A percentile compares a stretch with the other conserved stretches of the same genome.
Conservation (phyloP, 2,888 invertebrate species). For the Euclidia mi region DNA sequence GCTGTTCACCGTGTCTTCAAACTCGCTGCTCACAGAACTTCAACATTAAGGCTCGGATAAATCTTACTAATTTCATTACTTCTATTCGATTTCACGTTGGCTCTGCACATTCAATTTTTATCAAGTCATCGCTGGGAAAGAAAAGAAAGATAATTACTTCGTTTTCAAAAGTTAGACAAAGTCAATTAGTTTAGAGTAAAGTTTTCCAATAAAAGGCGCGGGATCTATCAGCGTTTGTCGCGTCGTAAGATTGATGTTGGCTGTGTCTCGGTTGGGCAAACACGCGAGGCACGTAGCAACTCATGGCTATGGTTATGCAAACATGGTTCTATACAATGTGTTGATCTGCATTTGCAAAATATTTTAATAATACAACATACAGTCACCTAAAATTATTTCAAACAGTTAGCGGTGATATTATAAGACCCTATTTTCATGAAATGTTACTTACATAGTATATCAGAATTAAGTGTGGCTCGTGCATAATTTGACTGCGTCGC, state of each 20-base stretch:
- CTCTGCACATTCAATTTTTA: slow-evolving; percentile 34
- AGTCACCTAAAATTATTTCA: too few relatives aligned
- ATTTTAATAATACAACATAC: too few relatives aligned
- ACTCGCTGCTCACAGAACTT: slow-evolving; percentile 16
- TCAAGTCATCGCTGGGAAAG: slow-evolving; percentile 22
- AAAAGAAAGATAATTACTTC: slow-evolving; percentile 8
- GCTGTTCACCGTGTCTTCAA: neutral
- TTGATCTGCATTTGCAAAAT: too few relatives aligned
- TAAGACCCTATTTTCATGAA: too few relatives aligned
- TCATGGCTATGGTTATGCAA: neutral
- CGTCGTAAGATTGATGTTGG: slow-evolving; percentile 13
- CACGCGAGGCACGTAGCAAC: neutral
- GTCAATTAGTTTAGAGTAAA: slow-evolving; percentile 18
- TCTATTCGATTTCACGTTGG: slow-evolving; percentile 22
- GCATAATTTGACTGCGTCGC: too few relatives aligned
- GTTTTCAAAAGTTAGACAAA: slow-evolving; percentile 17
- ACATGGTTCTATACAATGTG: too few relatives aligned
- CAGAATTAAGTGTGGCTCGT: too few relatives aligned
- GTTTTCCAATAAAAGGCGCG: slow-evolving; percentile 20
- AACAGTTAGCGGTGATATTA: too few relatives aligned
- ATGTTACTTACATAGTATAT: too few relatives aligned
- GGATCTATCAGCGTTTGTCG: slow-evolving; percentile 11
- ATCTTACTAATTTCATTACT: slow-evolving; percentile 37
- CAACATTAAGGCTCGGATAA: slow-evolving; percentile 25
- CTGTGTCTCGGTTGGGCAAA: neutral